Evolutionary conservation across 2,113 vertebrate species (phyloP).

Genomic region (Coreoperca whiteheadi): DNA sequence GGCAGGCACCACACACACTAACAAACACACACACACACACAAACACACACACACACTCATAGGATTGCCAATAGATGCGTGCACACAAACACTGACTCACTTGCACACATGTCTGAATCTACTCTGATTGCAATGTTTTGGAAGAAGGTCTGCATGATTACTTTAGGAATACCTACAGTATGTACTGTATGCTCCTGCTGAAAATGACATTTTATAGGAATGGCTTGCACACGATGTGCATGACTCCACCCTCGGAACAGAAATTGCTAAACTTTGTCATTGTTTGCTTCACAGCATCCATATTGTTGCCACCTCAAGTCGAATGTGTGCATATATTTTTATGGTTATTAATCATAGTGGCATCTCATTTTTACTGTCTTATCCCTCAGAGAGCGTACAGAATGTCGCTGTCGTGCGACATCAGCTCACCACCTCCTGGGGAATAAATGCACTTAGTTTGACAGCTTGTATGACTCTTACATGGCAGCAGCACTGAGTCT

Average conservation of each 20-base stretch:
- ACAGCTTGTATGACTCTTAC: slow-evolving; percentile 55
- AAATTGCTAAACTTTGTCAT: slow-evolving; percentile 58
- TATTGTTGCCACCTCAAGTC: slow-evolving; percentile 53
- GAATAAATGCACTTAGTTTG: slow-evolving; percentile 58
- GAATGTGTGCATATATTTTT: slow-evolving; percentile 48
- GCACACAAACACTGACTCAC: not conserved
- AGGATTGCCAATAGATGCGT: slow-evolving; percentile 5
- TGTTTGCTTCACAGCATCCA: slow-evolving; percentile 39
- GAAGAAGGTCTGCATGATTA: slow-evolving; percentile 26
- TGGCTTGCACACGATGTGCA: slow-evolving; percentile 13
- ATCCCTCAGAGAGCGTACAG: slow-evolving; percentile 49
- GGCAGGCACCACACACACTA: not conserved
- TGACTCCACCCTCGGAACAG: slow-evolving; percentile 29
- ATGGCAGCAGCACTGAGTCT: slow-evolving; percentile 35
- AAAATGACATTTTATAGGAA: slow-evolving; percentile 45
- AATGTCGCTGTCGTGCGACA: slow-evolving; percentile 50
- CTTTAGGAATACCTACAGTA: slow-evolving; percentile 19
- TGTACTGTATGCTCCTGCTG: slow-evolving; percentile 1
- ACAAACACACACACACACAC: not conserved
- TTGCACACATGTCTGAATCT: slow-evolving; percentile 8
- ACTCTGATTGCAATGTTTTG: slow-evolving; percentile 29
- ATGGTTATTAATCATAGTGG: slow-evolving; percentile 74
- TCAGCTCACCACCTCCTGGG: slow-evolving; percentile 42
- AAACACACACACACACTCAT: not conserved
- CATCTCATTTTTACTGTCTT: slow-evolving; percentile 64